These are phyloP conservation scores for Agapetus fuscipes DNA, from an alignment of 2,888 invertebrate species.

Conservation along the genomic window DNA sequence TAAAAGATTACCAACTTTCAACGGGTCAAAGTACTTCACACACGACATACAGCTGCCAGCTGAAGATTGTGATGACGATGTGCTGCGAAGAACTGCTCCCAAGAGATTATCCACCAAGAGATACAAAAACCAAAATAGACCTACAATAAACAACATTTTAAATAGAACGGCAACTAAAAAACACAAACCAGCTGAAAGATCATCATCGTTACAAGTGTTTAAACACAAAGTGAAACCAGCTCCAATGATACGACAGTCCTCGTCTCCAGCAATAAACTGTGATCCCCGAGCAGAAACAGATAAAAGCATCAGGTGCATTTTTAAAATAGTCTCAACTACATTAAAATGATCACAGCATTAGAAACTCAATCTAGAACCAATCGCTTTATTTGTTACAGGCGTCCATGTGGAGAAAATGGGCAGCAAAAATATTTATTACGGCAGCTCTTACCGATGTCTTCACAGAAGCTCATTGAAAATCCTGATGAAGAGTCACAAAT, in stretches of 20 bases:
- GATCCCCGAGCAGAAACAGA: constrained; percentile 5
- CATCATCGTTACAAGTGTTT: constrained; percentile 30
- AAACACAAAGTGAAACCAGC: constrained; percentile 25
- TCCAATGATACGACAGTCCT: constrained; percentile 38
- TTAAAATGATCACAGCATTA: no score
- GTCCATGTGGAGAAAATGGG: constrained; percentile 5
- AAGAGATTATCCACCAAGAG: constrained; percentile 25
- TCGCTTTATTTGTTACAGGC: no score
- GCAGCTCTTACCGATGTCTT: constrained; percentile 13
- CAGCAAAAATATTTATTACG: constrained; percentile 14
- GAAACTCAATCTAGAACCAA: no score
- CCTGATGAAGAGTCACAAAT: constrained; percentile 11
- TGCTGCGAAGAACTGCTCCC: constrained; percentile 25
- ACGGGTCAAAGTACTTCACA: constrained; percentile 39
- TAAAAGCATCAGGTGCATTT: no score
- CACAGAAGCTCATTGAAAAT: constrained; percentile 11
- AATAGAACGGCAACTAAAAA: constrained; percentile 18
- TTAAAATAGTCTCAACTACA: no score
- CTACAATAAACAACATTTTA: neutral
- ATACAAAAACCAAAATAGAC: constrained; percentile 11
- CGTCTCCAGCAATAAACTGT: constrained; percentile 33
- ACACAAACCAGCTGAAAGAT: constrained; percentile 26
- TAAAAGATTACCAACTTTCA: constrained; percentile 31
- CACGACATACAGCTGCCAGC: constrained; percentile 51
- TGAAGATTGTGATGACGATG: constrained; percentile 47